Conservation (phyloP, 2,797 vertebrate species). For the Holocentrus rufus region DNA sequence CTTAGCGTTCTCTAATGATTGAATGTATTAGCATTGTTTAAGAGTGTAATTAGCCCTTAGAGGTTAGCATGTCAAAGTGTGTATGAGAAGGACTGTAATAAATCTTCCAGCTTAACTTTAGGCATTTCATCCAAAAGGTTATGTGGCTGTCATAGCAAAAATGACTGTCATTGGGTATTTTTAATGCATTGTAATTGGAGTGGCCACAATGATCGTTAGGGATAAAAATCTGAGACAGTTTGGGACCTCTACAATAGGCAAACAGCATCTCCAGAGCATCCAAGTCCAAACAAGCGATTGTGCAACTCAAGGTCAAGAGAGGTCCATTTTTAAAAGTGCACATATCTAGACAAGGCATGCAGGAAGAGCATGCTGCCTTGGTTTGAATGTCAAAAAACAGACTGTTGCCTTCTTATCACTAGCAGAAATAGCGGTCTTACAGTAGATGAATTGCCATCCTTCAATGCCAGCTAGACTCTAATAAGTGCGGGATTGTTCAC, state of each 20-base stretch:
- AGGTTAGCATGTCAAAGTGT: slow-evolving; percentile 43
- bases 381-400: slow-evolving; percentile 81
- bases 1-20: slow-evolving; percentile 56
- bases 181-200: slow-evolving; percentile 41
- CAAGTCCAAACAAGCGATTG: slow-evolving; percentile 54
- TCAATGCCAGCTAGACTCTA: slow-evolving; percentile 66
- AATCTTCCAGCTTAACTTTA: slow-evolving; percentile 16
- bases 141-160: slow-evolving; percentile 52
- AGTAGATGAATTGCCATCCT: slow-evolving; percentile 78
- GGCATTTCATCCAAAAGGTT: slow-evolving; percentile 61
- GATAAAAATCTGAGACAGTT: slow-evolving; percentile 26
- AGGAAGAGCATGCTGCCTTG: slow-evolving; percentile 67
- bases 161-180: slow-evolving; percentile 34
- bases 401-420: slow-evolving; percentile 71
- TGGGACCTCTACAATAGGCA: slow-evolving; percentile 9
- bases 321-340: slow-evolving; percentile 67
- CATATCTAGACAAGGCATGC: slow-evolving; percentile 60
- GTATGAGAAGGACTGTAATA: slow-evolving; percentile 28
- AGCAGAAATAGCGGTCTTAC: slow-evolving; percentile 73
- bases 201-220: slow-evolving; percentile 22
- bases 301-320: slow-evolving; percentile 36
- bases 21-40: slow-evolving; percentile 66
- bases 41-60: slow-evolving; percentile 70
- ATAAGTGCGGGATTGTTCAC: slow-evolving; percentile 81
- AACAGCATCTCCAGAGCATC: slow-evolving; percentile 22